These are phyloP conservation scores for Lampris megalopsis DNA, from an alignment of 2,113 vertebrate genomes.

Conservation along the genomic window DNA sequence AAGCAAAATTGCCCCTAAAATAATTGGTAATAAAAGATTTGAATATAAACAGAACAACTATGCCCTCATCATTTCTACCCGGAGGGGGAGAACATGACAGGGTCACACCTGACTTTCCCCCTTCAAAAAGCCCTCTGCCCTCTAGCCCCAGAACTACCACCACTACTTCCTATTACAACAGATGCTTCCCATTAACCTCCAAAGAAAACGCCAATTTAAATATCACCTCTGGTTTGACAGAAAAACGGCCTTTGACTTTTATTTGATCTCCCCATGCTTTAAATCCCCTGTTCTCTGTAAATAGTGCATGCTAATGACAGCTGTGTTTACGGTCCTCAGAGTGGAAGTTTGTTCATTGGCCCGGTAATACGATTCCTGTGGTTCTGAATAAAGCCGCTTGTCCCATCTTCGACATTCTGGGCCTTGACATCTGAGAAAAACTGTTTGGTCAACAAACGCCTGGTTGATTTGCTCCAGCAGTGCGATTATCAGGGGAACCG, in stretches of 20 bases:
- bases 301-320: constrained; percentile 8
- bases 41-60: too few relatives aligned
- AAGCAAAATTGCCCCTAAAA: too few relatives aligned
- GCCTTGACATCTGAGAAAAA: too few relatives aligned
- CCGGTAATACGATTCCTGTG: neutral
- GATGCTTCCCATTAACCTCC: constrained; percentile 17
- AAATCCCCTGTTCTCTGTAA: neutral
- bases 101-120: neutral
- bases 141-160: neutral
- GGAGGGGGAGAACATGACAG: neutral
- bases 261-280: neutral
- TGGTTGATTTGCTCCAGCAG: too few relatives aligned
- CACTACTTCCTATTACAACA: constrained; percentile 18
- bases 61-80: too few relatives aligned
- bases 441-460: too few relatives aligned
- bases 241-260: constrained; percentile 9
- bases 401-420: neutral
- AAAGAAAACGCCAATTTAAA: constrained; percentile 9
- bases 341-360: constrained; percentile 16
- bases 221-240: constrained; percentile 3
- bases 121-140: neutral
- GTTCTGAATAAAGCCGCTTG: neutral
- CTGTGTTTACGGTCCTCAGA: neutral
- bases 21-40: too few relatives aligned
- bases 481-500: too few relatives aligned